Percentiles rank a stretch among this genome's conserved stretches.
Evolutionary conservation across 2,113 vertebrate genomes (phyloP).

Genomic region (Erythrocercus mccallii): DNA sequence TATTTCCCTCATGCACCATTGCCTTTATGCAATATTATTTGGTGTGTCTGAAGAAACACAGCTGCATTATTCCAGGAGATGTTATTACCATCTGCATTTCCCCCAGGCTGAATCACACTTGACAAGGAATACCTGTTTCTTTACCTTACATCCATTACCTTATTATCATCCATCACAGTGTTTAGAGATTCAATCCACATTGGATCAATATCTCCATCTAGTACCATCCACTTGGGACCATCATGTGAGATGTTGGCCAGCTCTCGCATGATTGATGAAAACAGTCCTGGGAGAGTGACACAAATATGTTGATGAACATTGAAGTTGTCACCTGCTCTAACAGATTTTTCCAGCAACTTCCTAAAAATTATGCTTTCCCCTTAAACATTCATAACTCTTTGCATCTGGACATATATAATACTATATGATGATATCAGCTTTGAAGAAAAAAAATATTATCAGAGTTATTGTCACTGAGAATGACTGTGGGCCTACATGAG

Average conservation of each 20-base stretch:
- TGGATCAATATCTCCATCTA: conserved; percentile 97
- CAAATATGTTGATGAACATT: background rate
- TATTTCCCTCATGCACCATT: background rate
- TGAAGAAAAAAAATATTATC: background rate
- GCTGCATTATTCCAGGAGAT: background rate
- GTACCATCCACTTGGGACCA: conserved; percentile 95
- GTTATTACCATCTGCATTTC: background rate
- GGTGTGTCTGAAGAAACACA: background rate
- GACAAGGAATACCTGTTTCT: background rate
- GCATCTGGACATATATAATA: background rate
- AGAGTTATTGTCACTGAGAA: background rate
- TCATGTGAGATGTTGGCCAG: conserved; percentile 85
- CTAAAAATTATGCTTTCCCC: background rate
- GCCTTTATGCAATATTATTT: background rate
- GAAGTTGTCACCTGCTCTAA: background rate
- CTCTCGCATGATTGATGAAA: conserved; percentile 93
- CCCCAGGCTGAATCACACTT: background rate
- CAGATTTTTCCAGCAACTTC: background rate
- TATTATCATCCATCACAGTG: conserved; percentile 99
- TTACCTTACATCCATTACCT: conserved; percentile 75
- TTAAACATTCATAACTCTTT: background rate
- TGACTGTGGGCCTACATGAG: background rate
- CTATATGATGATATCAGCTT: background rate
- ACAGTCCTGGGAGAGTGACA: conserved; percentile 79
- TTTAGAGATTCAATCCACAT: conserved; percentile 99